Conservation (phyloP, 2,888 invertebrate genomes). For the Pecten maximus region DNA sequence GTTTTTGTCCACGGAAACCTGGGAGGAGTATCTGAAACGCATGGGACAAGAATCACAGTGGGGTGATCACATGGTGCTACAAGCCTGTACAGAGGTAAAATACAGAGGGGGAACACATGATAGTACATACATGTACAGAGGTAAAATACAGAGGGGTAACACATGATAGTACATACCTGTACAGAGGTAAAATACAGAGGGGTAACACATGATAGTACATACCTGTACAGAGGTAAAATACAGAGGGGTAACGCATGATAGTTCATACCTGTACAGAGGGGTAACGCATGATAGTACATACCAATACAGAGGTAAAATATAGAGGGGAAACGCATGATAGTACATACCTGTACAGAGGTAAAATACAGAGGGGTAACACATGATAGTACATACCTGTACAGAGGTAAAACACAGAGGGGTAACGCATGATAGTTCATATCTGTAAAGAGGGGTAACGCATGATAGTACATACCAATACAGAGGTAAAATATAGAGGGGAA, state of each 20-base stretch:
- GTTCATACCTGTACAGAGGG: too few relatives aligned
- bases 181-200: not conserved
- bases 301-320: constrained; percentile 31
- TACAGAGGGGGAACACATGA: not conserved
- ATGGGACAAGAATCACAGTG: constrained; percentile 44
- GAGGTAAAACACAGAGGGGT: constrained; percentile 30
- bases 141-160: not conserved
- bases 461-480: constrained; percentile 33
- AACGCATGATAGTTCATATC: too few relatives aligned
- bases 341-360: constrained; percentile 10
- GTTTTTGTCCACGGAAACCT: constrained; percentile 45
- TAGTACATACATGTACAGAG: not conserved
- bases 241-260: not conserved
- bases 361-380: not conserved
- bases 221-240: constrained; percentile 38
- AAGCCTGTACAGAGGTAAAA: constrained; percentile 43
- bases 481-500: not conserved
- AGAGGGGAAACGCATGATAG: too few relatives aligned
- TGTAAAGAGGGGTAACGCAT: too few relatives aligned
- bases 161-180: not conserved
- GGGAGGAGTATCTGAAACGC: constrained; percentile 46
- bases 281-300: not conserved
- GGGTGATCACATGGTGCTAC: constrained; percentile 51
- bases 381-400: constrained; percentile 38
- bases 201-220: constrained; percentile 36